A percentile compares a stretch with the other conserved stretches of the same genome.
Conservation (phyloP, 1,140 invertebrate species). For the Harpegnathos saltator region DNA sequence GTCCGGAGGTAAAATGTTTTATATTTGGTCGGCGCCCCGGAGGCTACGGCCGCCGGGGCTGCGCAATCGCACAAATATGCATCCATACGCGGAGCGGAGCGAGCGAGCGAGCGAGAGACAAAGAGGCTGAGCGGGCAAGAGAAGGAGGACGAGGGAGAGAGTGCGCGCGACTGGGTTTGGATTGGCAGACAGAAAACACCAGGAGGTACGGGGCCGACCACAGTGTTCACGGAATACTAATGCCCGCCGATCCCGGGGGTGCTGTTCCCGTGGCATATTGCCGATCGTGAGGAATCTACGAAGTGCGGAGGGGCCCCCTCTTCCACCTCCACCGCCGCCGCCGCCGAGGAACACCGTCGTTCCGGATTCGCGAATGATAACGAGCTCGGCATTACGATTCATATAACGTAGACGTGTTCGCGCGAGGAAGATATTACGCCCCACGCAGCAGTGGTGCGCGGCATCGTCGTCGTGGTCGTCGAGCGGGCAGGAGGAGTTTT, state of each 20-base stretch:
- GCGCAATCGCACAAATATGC: slow-evolving; percentile 40
- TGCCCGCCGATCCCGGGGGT: slow-evolving; percentile 66
- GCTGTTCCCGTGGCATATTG: slow-evolving; percentile 66
- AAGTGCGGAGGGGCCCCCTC: slow-evolving; percentile 18
- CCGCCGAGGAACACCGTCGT: slow-evolving; percentile 26
- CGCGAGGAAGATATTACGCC: slow-evolving; percentile 61
- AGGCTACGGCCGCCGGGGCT: slow-evolving; percentile 13
- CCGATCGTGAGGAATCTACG: slow-evolving; percentile 64
- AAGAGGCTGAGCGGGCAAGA: not conserved
- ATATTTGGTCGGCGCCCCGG: slow-evolving; percentile 57
- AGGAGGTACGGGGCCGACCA: slow-evolving; percentile 59
- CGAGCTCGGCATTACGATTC: slow-evolving; percentile 52
- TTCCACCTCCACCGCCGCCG: no score
- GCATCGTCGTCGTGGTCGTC: not conserved
- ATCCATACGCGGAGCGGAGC: not conserved
- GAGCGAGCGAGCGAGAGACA: slow-evolving; percentile 1
- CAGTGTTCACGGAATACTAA: slow-evolving; percentile 70
- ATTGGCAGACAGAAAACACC: slow-evolving; percentile 64
- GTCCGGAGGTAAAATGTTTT: slow-evolving; percentile 68
- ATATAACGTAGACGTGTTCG: slow-evolving; percentile 32
- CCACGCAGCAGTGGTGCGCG: slow-evolving; percentile 15
- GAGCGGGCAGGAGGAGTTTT: not conserved
- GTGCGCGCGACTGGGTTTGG: slow-evolving; percentile 2
- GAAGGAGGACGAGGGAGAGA: slow-evolving; percentile 1
- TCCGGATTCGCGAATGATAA: slow-evolving; percentile 57